Conservation (phyloP, 2,888 invertebrate genomes). For the Punctoribates punctum region DNA sequence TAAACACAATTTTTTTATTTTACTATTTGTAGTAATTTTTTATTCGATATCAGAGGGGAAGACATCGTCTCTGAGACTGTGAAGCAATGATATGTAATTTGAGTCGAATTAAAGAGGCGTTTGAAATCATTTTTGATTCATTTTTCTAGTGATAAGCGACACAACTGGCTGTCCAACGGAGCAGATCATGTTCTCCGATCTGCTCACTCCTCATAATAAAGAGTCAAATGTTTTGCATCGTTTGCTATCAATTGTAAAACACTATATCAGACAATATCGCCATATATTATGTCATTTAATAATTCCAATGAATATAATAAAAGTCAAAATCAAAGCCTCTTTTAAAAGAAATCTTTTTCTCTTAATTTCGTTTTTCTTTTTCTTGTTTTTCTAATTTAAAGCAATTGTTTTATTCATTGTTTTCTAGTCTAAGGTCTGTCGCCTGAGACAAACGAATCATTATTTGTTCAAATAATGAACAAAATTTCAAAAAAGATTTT, state of each 20-base stretch:
- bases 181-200: conserved; percentile 14
- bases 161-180: conserved; percentile 18
- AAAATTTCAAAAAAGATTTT: not conserved
- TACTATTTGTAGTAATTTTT: not conserved
- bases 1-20: not conserved
- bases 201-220: not conserved
- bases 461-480: conserved; percentile 30
- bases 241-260: conserved; percentile 10
- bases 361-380: not conserved
- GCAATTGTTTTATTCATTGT: not conserved
- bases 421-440: not conserved
- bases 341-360: not conserved
- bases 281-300: not conserved
- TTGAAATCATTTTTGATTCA: conserved; percentile 26
- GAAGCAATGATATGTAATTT: conserved; percentile 13
- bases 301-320: not conserved
- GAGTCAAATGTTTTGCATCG: not conserved
- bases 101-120: conserved; percentile 26
- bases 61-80: not conserved
- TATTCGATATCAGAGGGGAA: not conserved
- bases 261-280: not conserved
- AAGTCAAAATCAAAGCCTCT: not conserved
- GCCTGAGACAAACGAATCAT: not conserved
- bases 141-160: conserved; percentile 11
- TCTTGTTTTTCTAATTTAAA: not conserved